Evolutionary conservation across 2,113 vertebrate genomes (phyloP).

Genomic region (Etheostoma cragini): DNA sequence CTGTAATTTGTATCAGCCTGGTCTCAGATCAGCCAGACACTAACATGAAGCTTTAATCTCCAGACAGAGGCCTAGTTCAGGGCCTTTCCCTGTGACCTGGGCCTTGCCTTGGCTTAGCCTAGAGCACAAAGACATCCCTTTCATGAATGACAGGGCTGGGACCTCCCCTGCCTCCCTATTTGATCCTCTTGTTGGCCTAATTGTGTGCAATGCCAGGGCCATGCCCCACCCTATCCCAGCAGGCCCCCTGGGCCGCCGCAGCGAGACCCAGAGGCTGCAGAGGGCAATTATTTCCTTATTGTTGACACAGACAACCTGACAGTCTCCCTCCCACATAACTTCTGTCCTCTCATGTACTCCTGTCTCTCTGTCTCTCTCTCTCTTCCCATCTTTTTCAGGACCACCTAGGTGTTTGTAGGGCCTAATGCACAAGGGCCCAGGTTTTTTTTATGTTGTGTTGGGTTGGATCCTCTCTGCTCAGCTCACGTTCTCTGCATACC

Average conservation of each 20-base stretch:
- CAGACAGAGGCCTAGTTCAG: slow-evolving; percentile 62
- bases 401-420: slow-evolving; percentile 73
- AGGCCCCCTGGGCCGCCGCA: slow-evolving; percentile 32
- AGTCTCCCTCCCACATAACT: slow-evolving; percentile 75
- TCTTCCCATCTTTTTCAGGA: slow-evolving; percentile 63
- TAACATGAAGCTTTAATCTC: slow-evolving; percentile 68
- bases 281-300: slow-evolving; percentile 80
- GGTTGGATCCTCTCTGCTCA: slow-evolving; percentile 61
- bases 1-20: slow-evolving; percentile 60
- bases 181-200: slow-evolving; percentile 79
- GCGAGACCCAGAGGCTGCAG: slow-evolving; percentile 54
- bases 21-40: slow-evolving; percentile 54
- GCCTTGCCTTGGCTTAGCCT: slow-evolving; percentile 53
- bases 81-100: slow-evolving; percentile 56
- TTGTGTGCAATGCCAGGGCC: slow-evolving; percentile 79
- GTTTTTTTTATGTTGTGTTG: slow-evolving; percentile 44
- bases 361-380: slow-evolving; percentile 51
- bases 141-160: slow-evolving; percentile 66
- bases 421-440: slow-evolving; percentile 45
- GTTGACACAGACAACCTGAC: slow-evolving; percentile 82
- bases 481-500: slow-evolving; percentile 73
- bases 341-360: slow-evolving; percentile 67
- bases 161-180: slow-evolving; percentile 70
- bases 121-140: slow-evolving; percentile 63
- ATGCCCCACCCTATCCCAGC: slow-evolving; percentile 60